These are phyloP conservation scores for Drosophila buzzatii DNA, from an alignment of 2,888 invertebrate species.

Conservation along the genomic window DNA sequence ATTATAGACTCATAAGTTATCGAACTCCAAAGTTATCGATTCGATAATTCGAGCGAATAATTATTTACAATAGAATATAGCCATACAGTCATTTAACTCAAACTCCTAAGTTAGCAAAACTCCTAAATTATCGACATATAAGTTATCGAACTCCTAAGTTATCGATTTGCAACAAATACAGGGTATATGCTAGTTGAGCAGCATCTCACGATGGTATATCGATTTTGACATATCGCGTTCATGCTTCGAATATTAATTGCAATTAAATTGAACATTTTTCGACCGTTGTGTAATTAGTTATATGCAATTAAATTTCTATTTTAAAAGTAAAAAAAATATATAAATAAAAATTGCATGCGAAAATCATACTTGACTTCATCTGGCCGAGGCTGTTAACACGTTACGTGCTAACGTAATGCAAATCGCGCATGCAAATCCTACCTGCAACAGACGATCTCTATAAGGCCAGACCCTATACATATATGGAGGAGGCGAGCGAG, in stretches of 20 bases:
- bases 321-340: not conserved
- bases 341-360: slow-evolving; percentile 2
- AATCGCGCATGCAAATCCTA: slow-evolving; percentile 15
- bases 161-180: too few species aligned
- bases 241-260: slow-evolving; percentile 10
- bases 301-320: slow-evolving; percentile 7
- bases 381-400: slow-evolving; percentile 2
- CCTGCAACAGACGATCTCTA: not conserved
- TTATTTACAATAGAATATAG: not conserved
- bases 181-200: not conserved
- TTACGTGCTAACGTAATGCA: slow-evolving; percentile 3
- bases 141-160: not conserved
- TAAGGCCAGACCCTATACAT: slow-evolving; percentile 20
- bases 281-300: not conserved
- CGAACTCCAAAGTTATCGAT: not conserved
- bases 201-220: not conserved
- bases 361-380: slow-evolving; percentile 3
- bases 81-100: too few species aligned
- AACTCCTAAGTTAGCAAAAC: too few species aligned
- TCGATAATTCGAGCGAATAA: too few species aligned
- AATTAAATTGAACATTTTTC: not conserved
- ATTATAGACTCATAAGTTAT: too few species aligned
- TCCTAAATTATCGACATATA: too few species aligned
- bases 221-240: not conserved
- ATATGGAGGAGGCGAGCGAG: slow-evolving; percentile 17